phyloP scores from a whole-genome alignment of 2,888 invertebrate species.

The Hetaerina titia region DNA sequence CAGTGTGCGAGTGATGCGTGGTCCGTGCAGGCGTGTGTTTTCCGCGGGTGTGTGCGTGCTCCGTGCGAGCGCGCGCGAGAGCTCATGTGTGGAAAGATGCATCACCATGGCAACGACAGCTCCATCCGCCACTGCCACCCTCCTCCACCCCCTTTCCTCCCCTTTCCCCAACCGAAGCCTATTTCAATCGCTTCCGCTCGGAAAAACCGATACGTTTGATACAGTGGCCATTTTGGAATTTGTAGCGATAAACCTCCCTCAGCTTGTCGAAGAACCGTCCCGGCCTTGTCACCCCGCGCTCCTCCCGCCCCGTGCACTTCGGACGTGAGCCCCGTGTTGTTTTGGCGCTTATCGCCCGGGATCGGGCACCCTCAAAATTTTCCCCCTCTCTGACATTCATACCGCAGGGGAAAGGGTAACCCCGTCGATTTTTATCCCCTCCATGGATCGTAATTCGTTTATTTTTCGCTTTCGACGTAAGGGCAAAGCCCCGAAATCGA shows the following conservation, averaged over 20 bases:
- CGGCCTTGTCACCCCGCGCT: neutral
- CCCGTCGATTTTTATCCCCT: neutral
- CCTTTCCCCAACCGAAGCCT: neutral
- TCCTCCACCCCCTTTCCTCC: too few species aligned
- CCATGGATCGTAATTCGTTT: neutral
- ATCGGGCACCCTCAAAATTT: neutral
- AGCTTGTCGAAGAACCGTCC: neutral
- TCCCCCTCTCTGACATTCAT: neutral
- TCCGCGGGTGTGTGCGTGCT: neutral
- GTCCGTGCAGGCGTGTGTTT: too few species aligned
- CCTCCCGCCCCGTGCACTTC: neutral
- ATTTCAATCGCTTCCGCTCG: neutral
- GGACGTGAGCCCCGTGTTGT: slow-evolving; percentile 6
- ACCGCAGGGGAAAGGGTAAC: neutral
- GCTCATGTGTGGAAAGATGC: neutral
- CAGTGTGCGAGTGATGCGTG: too few species aligned
- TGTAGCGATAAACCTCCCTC: neutral
- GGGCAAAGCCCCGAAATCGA: neutral
- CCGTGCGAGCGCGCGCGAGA: too few species aligned
- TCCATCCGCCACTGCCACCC: neutral
- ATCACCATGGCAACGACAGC: neutral
- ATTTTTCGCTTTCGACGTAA: neutral
- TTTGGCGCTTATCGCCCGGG: slow-evolving; percentile 9
- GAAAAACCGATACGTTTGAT: slow-evolving; percentile 17
- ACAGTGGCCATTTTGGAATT: slow-evolving; percentile 10